Evolutionary conservation across 2,797 vertebrate species (phyloP), one percentile per base, ranked within the genome.

Genomic region (Atherinosoma microstoma): DNA sequence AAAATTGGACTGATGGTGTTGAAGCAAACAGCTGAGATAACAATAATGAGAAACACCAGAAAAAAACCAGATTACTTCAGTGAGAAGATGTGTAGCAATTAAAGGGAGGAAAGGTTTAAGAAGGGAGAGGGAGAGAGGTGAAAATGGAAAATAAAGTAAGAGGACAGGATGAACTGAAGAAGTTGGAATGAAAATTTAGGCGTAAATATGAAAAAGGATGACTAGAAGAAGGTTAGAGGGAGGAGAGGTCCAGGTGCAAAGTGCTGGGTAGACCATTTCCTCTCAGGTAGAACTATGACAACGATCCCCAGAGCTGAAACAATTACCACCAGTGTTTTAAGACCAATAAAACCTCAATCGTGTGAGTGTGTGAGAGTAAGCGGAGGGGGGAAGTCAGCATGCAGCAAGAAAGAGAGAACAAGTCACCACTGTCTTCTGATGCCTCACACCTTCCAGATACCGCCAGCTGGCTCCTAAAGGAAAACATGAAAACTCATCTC

Each of bases 401-500:
- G 42, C 38, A 40, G 57, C 36, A 49, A 70, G 65, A 29, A 49
- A 32, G 70, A n/a, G 66, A 76, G 84, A 85, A 86, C 84, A 85
- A 81, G 70, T 58, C 40, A 0, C 56, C 73, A 67, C 74, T 86
- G 82, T 87, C 83, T 69, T 67, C 61, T 62, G 60, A 16, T 22
- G 53, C 64, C 71, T 72, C 49, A 34, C 63, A 67, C 72, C 69
- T 75, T 74, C 73, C 64, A 64, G 62, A 56, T 53, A 56, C 40
- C 53, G 3, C 68, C 29, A 45, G 61, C 53, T 16, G 36, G 53
- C 64, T 34, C 13, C 79, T 57, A 20, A 12, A 65, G 58, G 58
- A 82, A 79, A 83, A 82, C 61, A 82, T 29, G 53, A 35, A 82
- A 69, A 73, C 59, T 64, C 81, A 77, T 78, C 71, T 78, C 79